Evolutionary conservation across 1,140 invertebrate genomes (phyloP), one percentile per base, ranked within the genome.

Genomic region (Aphelenchoides avenae): DNA sequence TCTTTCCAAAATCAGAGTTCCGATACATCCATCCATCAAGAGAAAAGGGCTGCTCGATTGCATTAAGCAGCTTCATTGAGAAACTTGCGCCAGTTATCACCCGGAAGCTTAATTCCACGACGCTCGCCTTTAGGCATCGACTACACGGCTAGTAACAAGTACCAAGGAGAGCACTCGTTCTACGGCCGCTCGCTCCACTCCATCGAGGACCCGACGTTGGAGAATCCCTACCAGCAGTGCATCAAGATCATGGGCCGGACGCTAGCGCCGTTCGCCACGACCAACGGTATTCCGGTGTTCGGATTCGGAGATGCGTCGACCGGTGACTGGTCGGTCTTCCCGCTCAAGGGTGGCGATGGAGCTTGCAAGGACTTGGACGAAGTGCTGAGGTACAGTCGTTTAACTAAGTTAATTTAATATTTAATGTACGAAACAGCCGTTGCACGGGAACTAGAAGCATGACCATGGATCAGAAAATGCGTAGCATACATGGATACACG

Each of bases 131-230:
- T 79, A 49, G 81, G 81, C 0, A 74, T 82, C 26, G 81, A 82
- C 69, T 82, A 82, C 68, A 82, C 80, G 22, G 82, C 82, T 22
- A 80, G 79, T 56, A 82, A 82, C 62, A 81, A 82, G 60, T 82
- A 81, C 77, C 81, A 82, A 64, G 81, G 81, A 15, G 66, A 81
- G 29, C 77, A 78, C 42, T 80, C 77, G 5, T 83, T 82, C 57
- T 61, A 60, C 44, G 77, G 80, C 9, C 67, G 78, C 15, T 77
- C 77, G 52, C 60, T 81, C 5, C 80, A 81, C 57, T 73, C 67
- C 24, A 64, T 80, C 1, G 50, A 77, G 13, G 47, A 53, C 13
- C 52, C 70, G 2, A 53, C 65, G 3, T 60, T 70, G 30, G 79
- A 80, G 29, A 77, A 77, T 52, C 75, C 75, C 5, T 77, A 77